Evolutionary conservation across 2,888 invertebrate species (phyloP).

Genomic region (Urechis unicinctus): DNA sequence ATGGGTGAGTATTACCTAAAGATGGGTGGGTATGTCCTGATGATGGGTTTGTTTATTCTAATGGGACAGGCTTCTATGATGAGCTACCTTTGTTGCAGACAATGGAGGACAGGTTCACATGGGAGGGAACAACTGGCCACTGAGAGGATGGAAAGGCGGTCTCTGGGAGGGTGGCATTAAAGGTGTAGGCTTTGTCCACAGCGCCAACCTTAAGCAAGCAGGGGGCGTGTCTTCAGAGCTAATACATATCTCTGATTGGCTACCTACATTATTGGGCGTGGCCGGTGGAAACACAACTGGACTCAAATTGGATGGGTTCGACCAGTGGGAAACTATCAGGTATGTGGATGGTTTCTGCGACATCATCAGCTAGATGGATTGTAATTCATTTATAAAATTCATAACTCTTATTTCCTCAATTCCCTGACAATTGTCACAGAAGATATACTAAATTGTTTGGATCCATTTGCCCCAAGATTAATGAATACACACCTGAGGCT

Average conservation of each 20-base stretch:
- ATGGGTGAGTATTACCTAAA: too few relatives aligned
- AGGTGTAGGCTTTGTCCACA: conserved; percentile 38
- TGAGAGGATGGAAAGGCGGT: conserved; percentile 40
- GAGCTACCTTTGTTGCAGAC: conserved; percentile 45
- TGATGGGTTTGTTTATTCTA: not conserved
- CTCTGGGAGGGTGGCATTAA: conserved; percentile 44
- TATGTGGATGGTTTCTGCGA: conserved; percentile 7
- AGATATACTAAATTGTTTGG: too few relatives aligned
- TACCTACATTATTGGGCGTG: conserved; percentile 33
- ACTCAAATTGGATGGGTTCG: conserved; percentile 37
- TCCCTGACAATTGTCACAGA: not conserved
- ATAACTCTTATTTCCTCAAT: not conserved
- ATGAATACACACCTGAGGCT: too few relatives aligned
- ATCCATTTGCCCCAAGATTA: too few relatives aligned
- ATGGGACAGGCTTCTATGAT: not conserved
- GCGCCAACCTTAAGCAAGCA: conserved; percentile 6
- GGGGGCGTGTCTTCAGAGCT: conserved; percentile 20
- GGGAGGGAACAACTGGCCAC: conserved; percentile 44
- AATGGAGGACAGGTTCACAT: conserved; percentile 41
- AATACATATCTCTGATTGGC: conserved; percentile 45
- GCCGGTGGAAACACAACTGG: conserved; percentile 35
- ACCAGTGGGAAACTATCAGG: conserved; percentile 42
- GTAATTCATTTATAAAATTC: not conserved
- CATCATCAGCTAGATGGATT: not conserved
- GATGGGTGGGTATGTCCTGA: too few relatives aligned